A percentile compares a stretch with the other conserved stretches of the same genome.
These are phyloP conservation scores for Gobius niger DNA, from an alignment of 2,113 vertebrate genomes.

Conservation along the genomic window DNA sequence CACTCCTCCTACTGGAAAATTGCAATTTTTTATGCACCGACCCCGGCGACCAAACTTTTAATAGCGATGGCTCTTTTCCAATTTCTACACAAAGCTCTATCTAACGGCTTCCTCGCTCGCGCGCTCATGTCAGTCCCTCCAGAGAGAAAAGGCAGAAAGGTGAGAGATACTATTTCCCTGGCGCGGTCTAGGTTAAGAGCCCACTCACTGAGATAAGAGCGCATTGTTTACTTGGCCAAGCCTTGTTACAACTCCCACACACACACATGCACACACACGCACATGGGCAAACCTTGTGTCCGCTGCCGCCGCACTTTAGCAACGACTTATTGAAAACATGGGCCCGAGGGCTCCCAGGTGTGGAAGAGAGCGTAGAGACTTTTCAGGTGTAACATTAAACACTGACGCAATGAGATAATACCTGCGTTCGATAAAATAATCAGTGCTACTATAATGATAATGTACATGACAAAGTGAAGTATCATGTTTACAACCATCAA, in stretches of 20 bases:
- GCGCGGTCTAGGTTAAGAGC: conserved; percentile 52
- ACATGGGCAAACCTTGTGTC: conserved; percentile 19
- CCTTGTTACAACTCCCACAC: conserved; percentile 52
- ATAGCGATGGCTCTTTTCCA: conserved; percentile 3
- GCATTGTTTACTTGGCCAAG: conserved; percentile 61
- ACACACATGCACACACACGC: conserved; percentile 47
- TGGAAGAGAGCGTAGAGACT: background rate
- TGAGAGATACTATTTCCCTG: conserved; percentile 44
- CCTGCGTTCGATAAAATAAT: too few species aligned
- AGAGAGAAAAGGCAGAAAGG: conserved; percentile 29
- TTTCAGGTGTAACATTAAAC: conserved; percentile 1
- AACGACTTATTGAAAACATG: conserved; percentile 22
- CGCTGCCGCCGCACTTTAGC: conserved; percentile 41
- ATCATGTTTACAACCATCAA: too few species aligned
- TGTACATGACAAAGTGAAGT: too few species aligned
- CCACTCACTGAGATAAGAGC: conserved; percentile 51
- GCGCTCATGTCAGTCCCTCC: conserved; percentile 36
- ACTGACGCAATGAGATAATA: background rate
- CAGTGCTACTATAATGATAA: too few species aligned
- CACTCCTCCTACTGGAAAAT: conserved; percentile 54
- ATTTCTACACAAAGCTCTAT: background rate
- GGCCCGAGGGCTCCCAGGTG: background rate
- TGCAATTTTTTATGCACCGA: conserved; percentile 54
- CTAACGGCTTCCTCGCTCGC: conserved; percentile 14
- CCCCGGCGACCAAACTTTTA: conserved; percentile 22